Conservation (phyloP, 2,888 invertebrate genomes). For the Andrena chrysosceles region DNA sequence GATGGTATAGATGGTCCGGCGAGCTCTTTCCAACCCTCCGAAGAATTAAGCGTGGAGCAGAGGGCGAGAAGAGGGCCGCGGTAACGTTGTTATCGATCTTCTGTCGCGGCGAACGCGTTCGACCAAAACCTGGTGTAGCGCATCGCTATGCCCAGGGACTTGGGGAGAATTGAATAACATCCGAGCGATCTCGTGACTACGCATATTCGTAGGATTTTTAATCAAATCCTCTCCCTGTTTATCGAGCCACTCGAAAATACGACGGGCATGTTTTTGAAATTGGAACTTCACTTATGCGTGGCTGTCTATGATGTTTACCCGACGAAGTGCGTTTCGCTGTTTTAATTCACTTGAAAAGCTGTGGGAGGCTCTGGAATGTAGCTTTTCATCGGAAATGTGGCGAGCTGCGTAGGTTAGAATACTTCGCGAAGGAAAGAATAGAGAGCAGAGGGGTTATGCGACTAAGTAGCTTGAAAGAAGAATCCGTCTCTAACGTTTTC, state of each 20-base stretch:
- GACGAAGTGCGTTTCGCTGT: background rate
- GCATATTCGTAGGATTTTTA: background rate
- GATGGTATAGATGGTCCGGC: background rate
- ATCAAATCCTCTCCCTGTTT: background rate
- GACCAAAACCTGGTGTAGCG: background rate
- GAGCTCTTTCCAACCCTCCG: background rate
- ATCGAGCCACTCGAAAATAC: background rate
- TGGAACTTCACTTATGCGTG: background rate
- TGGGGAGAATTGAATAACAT: background rate
- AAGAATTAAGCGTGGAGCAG: conserved; percentile 10
- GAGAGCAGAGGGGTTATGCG: conserved; percentile 36
- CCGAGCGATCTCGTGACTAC: background rate
- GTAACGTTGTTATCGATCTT: conserved; percentile 25
- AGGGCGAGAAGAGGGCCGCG: background rate
- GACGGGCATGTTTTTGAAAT: background rate
- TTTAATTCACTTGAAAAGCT: conserved; percentile 3
- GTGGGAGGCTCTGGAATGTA: background rate
- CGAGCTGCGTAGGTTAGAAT: background rate
- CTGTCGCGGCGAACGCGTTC: background rate
- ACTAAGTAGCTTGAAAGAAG: conserved; percentile 24
- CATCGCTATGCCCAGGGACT: background rate
- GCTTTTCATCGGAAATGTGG: background rate
- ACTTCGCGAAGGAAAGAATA: conserved; percentile 14
- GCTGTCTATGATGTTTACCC: background rate
- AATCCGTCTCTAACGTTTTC: conserved; percentile 7